These are phyloP conservation scores for Macrobrachium rosenbergii DNA, from an alignment of 1,140 invertebrate species.

Conservation along the genomic window DNA sequence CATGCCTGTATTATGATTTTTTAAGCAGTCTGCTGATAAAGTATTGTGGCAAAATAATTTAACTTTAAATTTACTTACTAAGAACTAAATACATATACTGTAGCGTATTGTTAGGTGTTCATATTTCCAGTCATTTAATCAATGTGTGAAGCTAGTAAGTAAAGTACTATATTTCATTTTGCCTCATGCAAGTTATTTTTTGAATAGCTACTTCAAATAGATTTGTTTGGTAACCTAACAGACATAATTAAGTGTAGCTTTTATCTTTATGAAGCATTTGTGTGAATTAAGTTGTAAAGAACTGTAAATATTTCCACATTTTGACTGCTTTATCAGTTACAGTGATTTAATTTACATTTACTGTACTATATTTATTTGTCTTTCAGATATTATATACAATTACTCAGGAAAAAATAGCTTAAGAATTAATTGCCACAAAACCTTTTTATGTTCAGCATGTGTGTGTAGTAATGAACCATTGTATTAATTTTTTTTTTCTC, in stretches of 20 bases:
- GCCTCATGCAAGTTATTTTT: constrained; percentile 33
- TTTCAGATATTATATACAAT: constrained; percentile 57
- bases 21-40: too few species aligned
- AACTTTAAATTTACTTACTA: too few species aligned
- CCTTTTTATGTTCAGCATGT: constrained; percentile 36
- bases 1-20: too few species aligned
- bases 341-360: too few species aligned
- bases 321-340: too few species aligned
- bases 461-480: constrained; percentile 24
- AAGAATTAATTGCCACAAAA: constrained; percentile 58
- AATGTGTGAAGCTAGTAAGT: constrained; percentile 20
- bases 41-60: too few species aligned
- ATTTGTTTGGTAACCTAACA: constrained; percentile 20
- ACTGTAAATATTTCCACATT: background rate
- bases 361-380: constrained; percentile 11
- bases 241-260: constrained; percentile 20
- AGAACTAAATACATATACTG: background rate
- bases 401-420: constrained; percentile 59
- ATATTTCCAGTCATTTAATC: constrained; percentile 15
- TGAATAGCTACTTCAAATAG: too few species aligned
- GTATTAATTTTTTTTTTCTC: constrained; percentile 1
- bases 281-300: too few species aligned
- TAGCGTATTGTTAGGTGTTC: constrained; percentile 5
- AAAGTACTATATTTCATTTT: constrained; percentile 28
- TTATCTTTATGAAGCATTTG: background rate